Evolutionary conservation across 2,113 vertebrate genomes (phyloP).

Genomic region (Prionailurus bengalensis): DNA sequence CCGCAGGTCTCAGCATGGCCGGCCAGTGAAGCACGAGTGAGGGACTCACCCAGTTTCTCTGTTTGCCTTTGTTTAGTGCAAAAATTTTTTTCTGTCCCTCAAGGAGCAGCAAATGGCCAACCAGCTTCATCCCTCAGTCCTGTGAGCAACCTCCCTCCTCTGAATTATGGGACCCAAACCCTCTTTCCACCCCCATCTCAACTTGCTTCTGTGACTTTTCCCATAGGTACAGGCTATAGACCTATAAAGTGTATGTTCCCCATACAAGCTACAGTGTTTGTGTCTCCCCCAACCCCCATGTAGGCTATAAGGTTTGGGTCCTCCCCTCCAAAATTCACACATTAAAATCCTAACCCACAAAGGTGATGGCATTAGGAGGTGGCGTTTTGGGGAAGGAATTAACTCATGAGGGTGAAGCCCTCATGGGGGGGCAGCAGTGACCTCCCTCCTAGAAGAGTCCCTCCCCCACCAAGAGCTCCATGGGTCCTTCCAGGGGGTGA

Average conservation of each 20-base stretch:
- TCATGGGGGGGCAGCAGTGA: not conserved
- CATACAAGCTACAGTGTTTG: not conserved
- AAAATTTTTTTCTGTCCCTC: not conserved
- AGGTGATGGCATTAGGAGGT: not conserved
- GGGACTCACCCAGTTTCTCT: not conserved
- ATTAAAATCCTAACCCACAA: not conserved
- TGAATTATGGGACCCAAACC: not conserved
- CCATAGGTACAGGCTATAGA: not conserved
- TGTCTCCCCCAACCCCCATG: too few relatives aligned
- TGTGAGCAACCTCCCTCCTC: not conserved
- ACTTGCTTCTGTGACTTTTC: not conserved
- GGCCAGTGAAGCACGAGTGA: fast-evolving
- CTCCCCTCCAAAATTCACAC: not conserved
- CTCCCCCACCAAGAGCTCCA: not conserved
- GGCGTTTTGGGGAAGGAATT: not conserved
- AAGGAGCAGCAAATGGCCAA: not conserved
- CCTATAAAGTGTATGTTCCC: not conserved
- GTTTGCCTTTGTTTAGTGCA: not conserved
- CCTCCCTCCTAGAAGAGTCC: too few relatives aligned
- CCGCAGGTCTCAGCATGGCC: not conserved
- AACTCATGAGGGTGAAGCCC: not conserved
- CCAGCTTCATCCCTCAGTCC: not conserved
- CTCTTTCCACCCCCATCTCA: not conserved
- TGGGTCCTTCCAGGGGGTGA: not conserved
- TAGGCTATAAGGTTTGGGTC: not conserved